Base-by-base conservation (phyloP, 2,888 invertebrate genomes). In the Epinotia brunnichana region DNA sequence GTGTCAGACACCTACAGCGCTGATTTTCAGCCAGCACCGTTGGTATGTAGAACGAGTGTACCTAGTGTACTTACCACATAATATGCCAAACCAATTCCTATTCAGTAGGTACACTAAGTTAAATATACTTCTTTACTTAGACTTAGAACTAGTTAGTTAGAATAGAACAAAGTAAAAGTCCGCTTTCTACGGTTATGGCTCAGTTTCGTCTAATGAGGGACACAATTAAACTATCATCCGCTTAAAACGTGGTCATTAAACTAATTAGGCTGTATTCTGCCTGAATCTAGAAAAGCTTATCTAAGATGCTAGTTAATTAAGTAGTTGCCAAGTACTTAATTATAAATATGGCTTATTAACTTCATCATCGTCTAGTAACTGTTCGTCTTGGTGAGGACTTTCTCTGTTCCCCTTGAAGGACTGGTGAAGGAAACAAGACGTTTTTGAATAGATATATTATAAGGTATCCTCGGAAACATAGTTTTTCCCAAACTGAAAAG, bases 151-250 rank as follows among this genome's bases (percentile, higher is more conserved):
- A n/a, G n/a, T n/a, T n/a, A n/a, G n/a, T n/a, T n/a, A n/a, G n/a
- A n/a, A n/a, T n/a, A n/a, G 7, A 29, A 57, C 29, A n/a, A 15
- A 29, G 4, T 29, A 57, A 57, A 29, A 29, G 29, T 29, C 29
- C 15, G 21, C 56, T 57, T 9, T 24, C 15, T n/a, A 57, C 57
- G 9, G 15, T 57, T 57, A 57, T 57, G 24, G 29, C 29, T 57
- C 15, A 29, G 56, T 57, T 29, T 57, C 57, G 29, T 21, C 19
- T 57, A 57, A 57, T 13, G 57, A 57, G 57, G 11, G 41, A n/a
- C 3, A 29, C 29, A 57, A 29, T 57, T 29, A 57, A 29, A 57
- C 57, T 29, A 57, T 57, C 13, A 13, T 21, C 19, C 24, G 56
- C 57, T 57, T n/a, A 11, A 29, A 57, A 29, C 7, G 13, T 21